These are phyloP conservation scores for Hippocampus kuda DNA, from an alignment of 2,797 vertebrate genomes.

Conservation along the genomic window DNA sequence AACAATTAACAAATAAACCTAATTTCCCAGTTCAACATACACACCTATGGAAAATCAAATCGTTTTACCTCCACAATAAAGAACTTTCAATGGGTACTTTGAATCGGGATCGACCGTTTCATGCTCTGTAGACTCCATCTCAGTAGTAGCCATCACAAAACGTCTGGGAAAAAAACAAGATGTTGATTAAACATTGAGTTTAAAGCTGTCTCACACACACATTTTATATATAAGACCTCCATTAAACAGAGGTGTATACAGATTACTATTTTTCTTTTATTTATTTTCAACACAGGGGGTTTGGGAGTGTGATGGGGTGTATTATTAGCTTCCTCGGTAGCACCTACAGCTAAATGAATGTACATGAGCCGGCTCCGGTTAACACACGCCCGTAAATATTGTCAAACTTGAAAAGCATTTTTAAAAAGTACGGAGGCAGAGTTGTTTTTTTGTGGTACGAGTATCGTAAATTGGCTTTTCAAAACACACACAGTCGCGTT, in stretches of 20 bases:
- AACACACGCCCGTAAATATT: conserved; percentile 29
- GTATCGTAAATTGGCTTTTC: not conserved
- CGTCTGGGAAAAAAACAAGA: conserved; percentile 30
- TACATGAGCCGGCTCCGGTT: conserved; percentile 46
- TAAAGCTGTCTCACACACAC: no score
- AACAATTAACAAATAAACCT: no score
- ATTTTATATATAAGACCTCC: no score
- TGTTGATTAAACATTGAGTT: not conserved
- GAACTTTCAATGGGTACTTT: conserved; percentile 85
- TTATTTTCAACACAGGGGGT: no score
- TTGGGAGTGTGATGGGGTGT: not conserved
- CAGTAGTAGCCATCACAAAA: conserved; percentile 79
- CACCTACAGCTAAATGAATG: conserved; percentile 1
- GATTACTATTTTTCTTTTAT: not conserved
- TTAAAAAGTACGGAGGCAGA: not conserved
- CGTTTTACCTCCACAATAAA: conserved; percentile 88
- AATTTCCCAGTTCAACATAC: no score
- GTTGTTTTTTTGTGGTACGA: not conserved
- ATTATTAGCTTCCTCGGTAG: not conserved
- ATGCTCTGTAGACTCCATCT: conserved; percentile 75
- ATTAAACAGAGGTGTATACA: not conserved
- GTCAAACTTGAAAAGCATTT: not conserved
- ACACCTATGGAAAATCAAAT: not conserved
- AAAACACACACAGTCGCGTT: not conserved
- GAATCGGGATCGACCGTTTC: conserved; percentile 63